phyloP scores from a whole-genome alignment of 2,888 invertebrate genomes.

The Hypsopygia costalis region DNA sequence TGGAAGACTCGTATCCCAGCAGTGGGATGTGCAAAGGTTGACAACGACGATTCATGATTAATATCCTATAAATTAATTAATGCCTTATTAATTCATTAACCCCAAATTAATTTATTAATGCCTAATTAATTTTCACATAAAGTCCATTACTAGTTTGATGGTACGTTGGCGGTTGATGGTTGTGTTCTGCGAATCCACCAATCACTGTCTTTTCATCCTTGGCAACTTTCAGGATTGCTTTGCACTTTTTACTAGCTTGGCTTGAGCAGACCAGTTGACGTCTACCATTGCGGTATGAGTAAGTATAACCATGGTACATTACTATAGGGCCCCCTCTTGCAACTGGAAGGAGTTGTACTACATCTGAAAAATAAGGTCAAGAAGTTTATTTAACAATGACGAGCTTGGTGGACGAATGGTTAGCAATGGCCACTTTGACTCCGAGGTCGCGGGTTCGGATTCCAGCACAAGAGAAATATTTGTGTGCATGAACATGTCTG shows the following conservation, averaged over 20 bases:
- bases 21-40: too few relatives aligned
- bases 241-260: background rate
- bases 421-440: too few relatives aligned
- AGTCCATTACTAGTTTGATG: background rate
- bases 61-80: too few relatives aligned
- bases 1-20: too few relatives aligned
- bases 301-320: conserved; percentile 13
- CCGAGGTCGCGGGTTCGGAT: too few relatives aligned
- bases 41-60: too few relatives aligned
- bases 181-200: background rate
- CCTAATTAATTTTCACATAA: conserved; percentile 1
- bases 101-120: too few relatives aligned
- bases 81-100: too few relatives aligned
- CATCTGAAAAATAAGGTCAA: too few relatives aligned
- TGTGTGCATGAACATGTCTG: too few relatives aligned
- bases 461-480: too few relatives aligned
- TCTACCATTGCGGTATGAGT: background rate
- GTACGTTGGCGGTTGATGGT: conserved; percentile 1
- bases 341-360: conserved; percentile 14
- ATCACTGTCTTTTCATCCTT: conserved; percentile 1
- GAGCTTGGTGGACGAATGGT: too few relatives aligned
- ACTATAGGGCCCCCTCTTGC: conserved; percentile 13
- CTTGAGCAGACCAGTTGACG: background rate
- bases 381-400: background rate
- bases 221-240: background rate